Percentiles rank a stretch among this genome's conserved stretches.
These are phyloP conservation scores for Labia minor DNA, from an alignment of 2,888 invertebrate genomes.

Conservation along the genomic window DNA sequence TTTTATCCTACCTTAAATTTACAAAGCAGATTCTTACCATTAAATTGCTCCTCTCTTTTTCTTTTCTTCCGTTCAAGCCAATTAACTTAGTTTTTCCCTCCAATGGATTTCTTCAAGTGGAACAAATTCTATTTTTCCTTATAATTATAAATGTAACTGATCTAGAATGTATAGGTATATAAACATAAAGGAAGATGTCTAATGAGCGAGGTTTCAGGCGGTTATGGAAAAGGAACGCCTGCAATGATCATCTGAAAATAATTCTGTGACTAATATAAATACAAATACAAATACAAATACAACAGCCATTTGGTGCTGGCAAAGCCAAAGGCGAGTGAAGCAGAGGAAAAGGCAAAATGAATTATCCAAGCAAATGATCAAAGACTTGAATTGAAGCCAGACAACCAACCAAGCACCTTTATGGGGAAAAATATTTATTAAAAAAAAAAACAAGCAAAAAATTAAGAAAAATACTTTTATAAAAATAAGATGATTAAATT, in stretches of 20 bases:
- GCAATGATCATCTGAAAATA: neutral
- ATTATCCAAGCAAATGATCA: slow-evolving; percentile 5
- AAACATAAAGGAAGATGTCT: neutral
- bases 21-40: neutral
- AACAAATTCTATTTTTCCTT: slow-evolving; percentile 7
- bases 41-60: neutral
- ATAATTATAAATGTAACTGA: slow-evolving; percentile 5
- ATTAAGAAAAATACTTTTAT: no score
- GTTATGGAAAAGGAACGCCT: neutral
- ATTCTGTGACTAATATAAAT: neutral
- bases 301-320: neutral
- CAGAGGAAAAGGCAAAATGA: neutral
- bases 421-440: no score
- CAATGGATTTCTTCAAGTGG: neutral
- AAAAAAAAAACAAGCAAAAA: no score
- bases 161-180: neutral
- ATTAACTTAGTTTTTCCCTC: slow-evolving; percentile 1
- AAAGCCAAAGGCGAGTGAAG: neutral
- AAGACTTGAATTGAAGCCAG: neutral
- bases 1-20: neutral
- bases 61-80: neutral
- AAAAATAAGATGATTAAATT: no score
- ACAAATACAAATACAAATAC: neutral
- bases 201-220: neutral
- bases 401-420: neutral